Evolutionary conservation across 2,797 vertebrate species (phyloP).

Genomic region (Calcarius lapponicus): DNA sequence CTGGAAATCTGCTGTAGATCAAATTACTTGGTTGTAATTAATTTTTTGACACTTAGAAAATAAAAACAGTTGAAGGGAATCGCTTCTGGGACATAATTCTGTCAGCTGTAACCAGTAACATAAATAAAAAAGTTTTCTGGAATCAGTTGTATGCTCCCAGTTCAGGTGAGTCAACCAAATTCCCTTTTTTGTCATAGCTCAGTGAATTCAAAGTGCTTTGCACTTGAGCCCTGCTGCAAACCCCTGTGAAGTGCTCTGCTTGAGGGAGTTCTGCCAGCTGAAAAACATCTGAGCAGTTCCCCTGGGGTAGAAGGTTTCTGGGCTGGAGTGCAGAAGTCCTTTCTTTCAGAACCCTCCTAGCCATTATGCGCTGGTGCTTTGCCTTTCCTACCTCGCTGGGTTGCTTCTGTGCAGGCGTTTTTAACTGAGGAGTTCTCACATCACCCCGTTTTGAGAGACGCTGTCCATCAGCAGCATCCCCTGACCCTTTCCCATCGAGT

Average conservation of each 20-base stretch:
- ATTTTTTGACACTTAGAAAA: neutral
- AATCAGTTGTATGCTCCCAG: neutral
- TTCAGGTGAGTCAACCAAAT: neutral
- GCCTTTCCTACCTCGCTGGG: neutral
- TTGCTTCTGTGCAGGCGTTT: neutral
- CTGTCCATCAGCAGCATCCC: neutral
- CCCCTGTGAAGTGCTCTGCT: neutral
- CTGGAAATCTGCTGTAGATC: neutral
- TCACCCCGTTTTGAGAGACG: neutral
- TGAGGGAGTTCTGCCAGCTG: neutral
- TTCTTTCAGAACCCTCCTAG: neutral
- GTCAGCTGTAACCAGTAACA: neutral
- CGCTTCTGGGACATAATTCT: neutral
- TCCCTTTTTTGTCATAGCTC: neutral
- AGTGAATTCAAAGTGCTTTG: neutral
- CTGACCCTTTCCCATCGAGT: neutral
- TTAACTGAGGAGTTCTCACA: neutral
- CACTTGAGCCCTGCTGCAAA: neutral
- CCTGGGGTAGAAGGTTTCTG: neutral
- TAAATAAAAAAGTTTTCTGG: neutral
- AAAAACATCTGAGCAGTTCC: neutral
- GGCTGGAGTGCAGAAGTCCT: neutral
- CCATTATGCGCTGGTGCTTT: neutral
- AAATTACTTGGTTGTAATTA: neutral
- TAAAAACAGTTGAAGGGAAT: neutral